Evolutionary conservation across 2,888 invertebrate species (phyloP).

Genomic region (Hydropsyche betteni): DNA sequence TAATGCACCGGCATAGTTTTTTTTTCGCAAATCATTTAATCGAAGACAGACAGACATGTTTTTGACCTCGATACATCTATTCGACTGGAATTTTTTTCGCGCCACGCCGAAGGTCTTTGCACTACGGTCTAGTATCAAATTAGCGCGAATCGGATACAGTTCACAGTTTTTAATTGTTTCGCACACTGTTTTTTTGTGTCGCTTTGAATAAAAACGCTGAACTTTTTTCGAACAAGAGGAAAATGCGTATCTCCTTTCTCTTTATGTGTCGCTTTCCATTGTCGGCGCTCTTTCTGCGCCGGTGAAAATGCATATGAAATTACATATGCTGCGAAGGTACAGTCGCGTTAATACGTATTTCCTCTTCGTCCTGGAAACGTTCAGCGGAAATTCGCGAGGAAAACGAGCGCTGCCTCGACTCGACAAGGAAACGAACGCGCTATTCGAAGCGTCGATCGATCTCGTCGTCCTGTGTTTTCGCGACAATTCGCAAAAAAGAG

Average conservation of each 20-base stretch:
- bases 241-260: conserved; percentile 23
- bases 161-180: neutral
- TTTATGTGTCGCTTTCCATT: conserved; percentile 3
- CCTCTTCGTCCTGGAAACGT: neutral
- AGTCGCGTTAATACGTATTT: neutral
- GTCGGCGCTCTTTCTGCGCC: neutral
- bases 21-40: no score
- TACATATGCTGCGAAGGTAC: neutral
- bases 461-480: neutral
- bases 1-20: no score
- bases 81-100: no score
- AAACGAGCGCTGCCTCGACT: no score
- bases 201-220: neutral
- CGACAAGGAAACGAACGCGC: no score
- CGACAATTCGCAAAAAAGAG: neutral
- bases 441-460: no score
- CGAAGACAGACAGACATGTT: no score
- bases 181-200: neutral
- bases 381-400: no score
- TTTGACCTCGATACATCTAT: no score
- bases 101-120: no score
- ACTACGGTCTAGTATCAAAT: no score
- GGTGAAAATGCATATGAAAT: neutral
- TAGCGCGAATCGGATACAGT: no score
- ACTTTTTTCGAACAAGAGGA: conserved; percentile 11